A percentile compares a stretch with the other conserved stretches of the same genome.
These are phyloP conservation scores for Artemia sinica DNA, from an alignment of 2,888 invertebrate species.

Conservation along the genomic window DNA sequence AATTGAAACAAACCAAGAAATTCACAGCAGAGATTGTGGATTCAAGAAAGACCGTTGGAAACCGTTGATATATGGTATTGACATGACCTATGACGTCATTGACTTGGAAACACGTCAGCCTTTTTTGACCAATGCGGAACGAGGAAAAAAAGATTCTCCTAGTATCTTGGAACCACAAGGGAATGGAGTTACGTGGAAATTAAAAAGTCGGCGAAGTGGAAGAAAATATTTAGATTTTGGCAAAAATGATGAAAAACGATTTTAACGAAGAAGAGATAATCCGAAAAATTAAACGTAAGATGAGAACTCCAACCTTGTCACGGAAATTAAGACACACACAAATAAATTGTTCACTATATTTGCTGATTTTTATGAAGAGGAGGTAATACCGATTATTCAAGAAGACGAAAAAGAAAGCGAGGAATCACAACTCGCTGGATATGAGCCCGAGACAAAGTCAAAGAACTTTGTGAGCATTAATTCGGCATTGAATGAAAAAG, in stretches of 20 bases:
- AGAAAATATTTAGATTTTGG: too few species aligned
- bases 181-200: slow-evolving; percentile 9
- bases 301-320: too few species aligned
- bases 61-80: slow-evolving; percentile 17
- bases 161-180: slow-evolving; percentile 3
- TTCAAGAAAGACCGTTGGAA: background rate
- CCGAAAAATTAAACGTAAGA: too few species aligned
- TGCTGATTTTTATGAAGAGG: slow-evolving; percentile 2
- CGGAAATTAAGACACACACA: background rate
- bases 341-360: slow-evolving; percentile 1
- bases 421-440: background rate
- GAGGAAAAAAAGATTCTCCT: background rate
- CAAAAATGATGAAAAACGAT: too few species aligned
- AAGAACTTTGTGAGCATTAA: slow-evolving; percentile 7
- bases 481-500: background rate
- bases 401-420: background rate
- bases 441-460: slow-evolving; percentile 5
- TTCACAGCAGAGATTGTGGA: slow-evolving; percentile 1
- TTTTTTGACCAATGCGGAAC: slow-evolving; percentile 9
- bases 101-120: background rate
- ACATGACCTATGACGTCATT: slow-evolving; percentile 18
- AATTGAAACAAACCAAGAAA: background rate
- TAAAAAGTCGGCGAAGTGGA: background rate
- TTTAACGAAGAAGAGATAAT: too few species aligned
- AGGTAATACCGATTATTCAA: background rate